Evolutionary conservation across 35 echinoderm and acorn worm species (phyloP).

Genomic region (Stichopus chloronotus): DNA sequence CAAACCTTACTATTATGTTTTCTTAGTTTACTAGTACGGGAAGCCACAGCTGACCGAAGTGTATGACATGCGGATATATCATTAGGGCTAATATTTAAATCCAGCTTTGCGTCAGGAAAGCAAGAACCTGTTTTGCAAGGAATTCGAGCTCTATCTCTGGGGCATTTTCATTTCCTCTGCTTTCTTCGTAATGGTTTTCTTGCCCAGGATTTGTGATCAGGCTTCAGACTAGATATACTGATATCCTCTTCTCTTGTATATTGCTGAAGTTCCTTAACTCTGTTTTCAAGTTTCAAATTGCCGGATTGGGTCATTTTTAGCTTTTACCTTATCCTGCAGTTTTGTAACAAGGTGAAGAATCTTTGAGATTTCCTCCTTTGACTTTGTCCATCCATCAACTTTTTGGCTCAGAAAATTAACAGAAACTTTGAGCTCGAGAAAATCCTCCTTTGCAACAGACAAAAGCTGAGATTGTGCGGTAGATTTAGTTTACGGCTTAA

Average conservation of each 20-base stretch:
- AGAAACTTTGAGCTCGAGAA: background rate
- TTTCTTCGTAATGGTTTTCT: background rate
- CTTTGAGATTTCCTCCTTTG: conserved; percentile 5
- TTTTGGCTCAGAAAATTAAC: background rate
- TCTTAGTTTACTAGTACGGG: background rate
- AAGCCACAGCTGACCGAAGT: too few relatives aligned
- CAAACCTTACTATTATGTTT: background rate
- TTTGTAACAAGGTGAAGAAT: conserved; percentile 16
- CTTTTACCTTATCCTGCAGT: background rate
- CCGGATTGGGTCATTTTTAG: background rate
- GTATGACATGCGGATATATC: too few relatives aligned
- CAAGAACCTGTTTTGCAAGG: background rate
- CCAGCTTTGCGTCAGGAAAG: too few relatives aligned
- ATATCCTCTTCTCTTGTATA: background rate
- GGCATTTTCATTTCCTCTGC: too few relatives aligned
- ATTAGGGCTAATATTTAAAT: too few relatives aligned
- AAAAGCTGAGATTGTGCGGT: background rate
- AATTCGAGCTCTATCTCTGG: background rate
- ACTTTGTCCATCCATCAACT: background rate
- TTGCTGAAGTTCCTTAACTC: background rate
- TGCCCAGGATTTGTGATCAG: conserved; percentile 17
- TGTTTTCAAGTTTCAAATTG: background rate
- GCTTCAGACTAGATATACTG: background rate
- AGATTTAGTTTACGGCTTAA: background rate
- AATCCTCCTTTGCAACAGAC: background rate